Evolutionary conservation across 2,113 vertebrate species (phyloP).

Genomic region (Entelurus aequoreus): DNA sequence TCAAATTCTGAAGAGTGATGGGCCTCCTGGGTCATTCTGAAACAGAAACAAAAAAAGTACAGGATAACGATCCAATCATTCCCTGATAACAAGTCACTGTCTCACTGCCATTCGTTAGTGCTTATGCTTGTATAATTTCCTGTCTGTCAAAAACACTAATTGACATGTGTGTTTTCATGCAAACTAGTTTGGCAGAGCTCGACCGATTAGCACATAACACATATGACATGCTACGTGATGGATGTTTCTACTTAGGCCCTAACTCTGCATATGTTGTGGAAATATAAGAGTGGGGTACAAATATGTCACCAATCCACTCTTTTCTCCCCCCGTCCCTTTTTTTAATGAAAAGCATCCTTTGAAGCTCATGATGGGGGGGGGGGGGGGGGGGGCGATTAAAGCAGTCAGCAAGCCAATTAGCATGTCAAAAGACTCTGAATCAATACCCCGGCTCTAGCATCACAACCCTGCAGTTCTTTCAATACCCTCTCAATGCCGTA

Average conservation of each 20-base stretch:
- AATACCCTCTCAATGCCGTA: slow-evolving; percentile 38
- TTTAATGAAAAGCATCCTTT: slow-evolving; percentile 76
- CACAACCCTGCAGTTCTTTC: slow-evolving; percentile 52
- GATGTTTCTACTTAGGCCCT: slow-evolving; percentile 5
- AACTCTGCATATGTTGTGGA: slow-evolving; percentile 11
- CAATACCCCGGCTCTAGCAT: slow-evolving; percentile 75
- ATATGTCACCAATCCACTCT: slow-evolving; percentile 22
- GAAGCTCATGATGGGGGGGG: slow-evolving; percentile 74
- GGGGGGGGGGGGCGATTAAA: slow-evolving; percentile 73
- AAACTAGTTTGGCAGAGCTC: not conserved
- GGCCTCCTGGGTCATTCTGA: not conserved
- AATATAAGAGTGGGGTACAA: slow-evolving; percentile 8
- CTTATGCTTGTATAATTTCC: slow-evolving; percentile 3
- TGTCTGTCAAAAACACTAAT: slow-evolving; percentile 4
- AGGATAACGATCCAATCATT: not conserved
- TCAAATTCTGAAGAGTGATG: slow-evolving; percentile 3
- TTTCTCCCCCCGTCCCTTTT: slow-evolving; percentile 28
- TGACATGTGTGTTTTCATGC: not conserved
- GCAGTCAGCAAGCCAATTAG: slow-evolving; percentile 78
- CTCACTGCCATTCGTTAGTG: not conserved
- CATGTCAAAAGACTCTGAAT: slow-evolving; percentile 83
- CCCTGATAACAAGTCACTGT: not conserved
- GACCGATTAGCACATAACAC: not conserved
- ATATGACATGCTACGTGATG: slow-evolving; percentile 6
- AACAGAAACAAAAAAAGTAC: not conserved